Base-by-base conservation (phyloP, 2,888 invertebrate genomes). In the Macrosiphum euphorbiae region DNA sequence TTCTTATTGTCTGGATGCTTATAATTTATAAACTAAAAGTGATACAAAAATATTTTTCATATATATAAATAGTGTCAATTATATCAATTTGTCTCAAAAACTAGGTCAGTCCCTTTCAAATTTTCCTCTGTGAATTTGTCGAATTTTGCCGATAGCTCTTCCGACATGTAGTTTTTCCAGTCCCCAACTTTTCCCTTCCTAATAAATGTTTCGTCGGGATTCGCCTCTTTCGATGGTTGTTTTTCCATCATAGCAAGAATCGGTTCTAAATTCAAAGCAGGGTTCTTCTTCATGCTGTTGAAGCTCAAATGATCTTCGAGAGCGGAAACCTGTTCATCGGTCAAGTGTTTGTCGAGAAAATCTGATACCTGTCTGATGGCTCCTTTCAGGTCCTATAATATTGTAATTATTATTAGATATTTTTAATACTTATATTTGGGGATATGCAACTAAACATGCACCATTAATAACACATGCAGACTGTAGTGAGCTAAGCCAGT, bases 231-330 rank as follows among this genome's bases (percentile, higher is more conserved):
- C 7, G 1, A 5, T 0, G n/a, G 11, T 44, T 96, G 96, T 84
- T 96, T 95, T 92, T 96, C 96, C 94, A 96, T 96, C 94, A 96
- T 96, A 24, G 97, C 96, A 84, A 97, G 95, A 67, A 95, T 95
- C n/a, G 95, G 95, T 87, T 97, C 97, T 95, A 97, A 96, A 95
- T 98, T 98, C 0, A 98, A 97, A 3, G 97, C 97, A 50, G 97
- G 97, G 96, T 98, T 98, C 0, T 96, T 96, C 95, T 97, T 97
- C 98, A 99, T 98, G 95, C 97, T 97, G 91, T 97, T 96, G 95
- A 98, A 98, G 89, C 97, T 97, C 44, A 98, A 96, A 95, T 98
- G 98, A 5, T 97, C 97, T 94, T 97, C 97, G 0, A 98, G 96
- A n/a, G 96, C 96, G 44, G 96, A 96, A 3, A 98, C 96, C 95